A percentile compares a stretch with the other conserved stretches of the same genome.
phyloP scores from a whole-genome alignment of 35 echinoderm and acorn worm species.

The Patiria miniata region DNA sequence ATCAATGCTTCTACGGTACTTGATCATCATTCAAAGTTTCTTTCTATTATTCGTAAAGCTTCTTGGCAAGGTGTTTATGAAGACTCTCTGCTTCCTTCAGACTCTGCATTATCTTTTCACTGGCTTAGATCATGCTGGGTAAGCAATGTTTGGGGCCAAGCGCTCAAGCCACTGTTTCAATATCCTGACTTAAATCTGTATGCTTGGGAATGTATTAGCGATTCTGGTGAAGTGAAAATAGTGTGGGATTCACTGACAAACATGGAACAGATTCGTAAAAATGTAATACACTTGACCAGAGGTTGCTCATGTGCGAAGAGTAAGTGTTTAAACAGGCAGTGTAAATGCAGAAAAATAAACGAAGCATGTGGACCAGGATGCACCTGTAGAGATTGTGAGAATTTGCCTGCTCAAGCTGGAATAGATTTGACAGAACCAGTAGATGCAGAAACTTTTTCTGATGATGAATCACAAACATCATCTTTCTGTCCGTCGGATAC shows the following conservation, averaged over 20 bases:
- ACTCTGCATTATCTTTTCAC: too few relatives aligned
- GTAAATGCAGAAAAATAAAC: constrained; percentile 48
- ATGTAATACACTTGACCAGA: constrained; percentile 48
- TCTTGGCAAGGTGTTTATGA: constrained; percentile 48
- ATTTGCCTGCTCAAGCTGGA: too few relatives aligned
- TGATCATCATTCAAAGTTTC: constrained; percentile 27
- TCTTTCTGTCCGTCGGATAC: too few relatives aligned
- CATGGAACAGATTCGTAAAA: constrained; percentile 36
- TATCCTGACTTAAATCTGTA: constrained; percentile 33
- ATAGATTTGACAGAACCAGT: too few relatives aligned
- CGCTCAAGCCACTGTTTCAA: not conserved
- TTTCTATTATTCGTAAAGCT: constrained; percentile 33
- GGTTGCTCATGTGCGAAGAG: constrained; percentile 50
- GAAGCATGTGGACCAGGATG: constrained; percentile 45
- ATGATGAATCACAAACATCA: too few relatives aligned
- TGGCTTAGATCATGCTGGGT: constrained; percentile 45
- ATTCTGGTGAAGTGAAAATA: not conserved
- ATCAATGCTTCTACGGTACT: not conserved
- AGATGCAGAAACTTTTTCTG: too few relatives aligned
- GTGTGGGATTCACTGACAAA: constrained; percentile 41
- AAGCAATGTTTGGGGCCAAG: constrained; percentile 31
- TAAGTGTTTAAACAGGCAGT: constrained; percentile 19
- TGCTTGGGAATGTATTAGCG: constrained; percentile 11
- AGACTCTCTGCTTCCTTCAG: constrained; percentile 51
- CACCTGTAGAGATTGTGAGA: constrained; percentile 41